Conservation (phyloP, 2,888 invertebrate genomes). For the Archips xylosteana region DNA sequence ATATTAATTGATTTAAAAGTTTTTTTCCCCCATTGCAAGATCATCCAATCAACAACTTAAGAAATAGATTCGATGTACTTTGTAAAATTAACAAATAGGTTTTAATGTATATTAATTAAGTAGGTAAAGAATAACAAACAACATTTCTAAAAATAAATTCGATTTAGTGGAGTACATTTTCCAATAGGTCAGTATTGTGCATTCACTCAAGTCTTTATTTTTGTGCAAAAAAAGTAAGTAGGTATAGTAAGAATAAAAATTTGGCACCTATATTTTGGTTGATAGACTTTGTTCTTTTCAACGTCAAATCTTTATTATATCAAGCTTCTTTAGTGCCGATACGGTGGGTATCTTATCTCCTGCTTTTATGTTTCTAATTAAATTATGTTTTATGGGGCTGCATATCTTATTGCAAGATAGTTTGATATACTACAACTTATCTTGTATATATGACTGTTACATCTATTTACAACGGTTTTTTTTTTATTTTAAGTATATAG, state of each 20-base stretch:
- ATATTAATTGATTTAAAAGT: too few relatives aligned
- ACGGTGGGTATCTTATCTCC: constrained; percentile 5
- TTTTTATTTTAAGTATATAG: too few relatives aligned
- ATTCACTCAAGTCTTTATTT: constrained; percentile 1
- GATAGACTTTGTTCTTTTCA: background rate
- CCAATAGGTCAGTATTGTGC: background rate
- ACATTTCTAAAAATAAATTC: background rate
- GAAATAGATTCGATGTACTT: background rate
- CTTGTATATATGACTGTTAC: background rate
- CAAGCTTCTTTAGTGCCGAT: background rate
- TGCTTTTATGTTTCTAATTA: background rate
- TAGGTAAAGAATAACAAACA: background rate
- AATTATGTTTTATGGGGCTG: background rate
- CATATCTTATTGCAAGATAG: background rate
- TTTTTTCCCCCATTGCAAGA: background rate
- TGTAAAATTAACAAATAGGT: background rate
- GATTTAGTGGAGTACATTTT: constrained; percentile 5
- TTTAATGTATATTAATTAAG: background rate
- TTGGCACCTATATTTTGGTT: background rate
- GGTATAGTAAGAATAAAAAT: too few relatives aligned
- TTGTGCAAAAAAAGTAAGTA: background rate
- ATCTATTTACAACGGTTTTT: too few relatives aligned
- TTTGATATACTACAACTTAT: background rate
- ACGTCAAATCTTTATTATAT: background rate
- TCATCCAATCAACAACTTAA: too few relatives aligned